Evolutionary conservation across 2,113 vertebrate species (phyloP).

Genomic region (Pelusios castaneus): DNA sequence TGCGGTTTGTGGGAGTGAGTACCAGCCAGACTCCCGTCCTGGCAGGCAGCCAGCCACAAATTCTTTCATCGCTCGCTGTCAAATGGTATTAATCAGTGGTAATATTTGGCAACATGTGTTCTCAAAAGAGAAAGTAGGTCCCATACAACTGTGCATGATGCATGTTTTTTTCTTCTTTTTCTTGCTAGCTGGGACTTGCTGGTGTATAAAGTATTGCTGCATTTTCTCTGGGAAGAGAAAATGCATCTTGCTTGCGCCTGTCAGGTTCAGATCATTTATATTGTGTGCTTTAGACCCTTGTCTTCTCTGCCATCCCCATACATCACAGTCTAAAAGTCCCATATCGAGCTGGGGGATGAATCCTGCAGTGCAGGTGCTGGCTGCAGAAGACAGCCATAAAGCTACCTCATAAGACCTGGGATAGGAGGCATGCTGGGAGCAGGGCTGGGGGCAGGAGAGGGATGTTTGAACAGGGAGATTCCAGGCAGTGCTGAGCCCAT

Average conservation of each 20-base stretch:
- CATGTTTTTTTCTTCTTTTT: not conserved
- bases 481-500: not conserved
- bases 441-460: not conserved
- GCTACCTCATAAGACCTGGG: not conserved
- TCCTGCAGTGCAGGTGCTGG: not conserved
- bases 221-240: not conserved
- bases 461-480: not conserved
- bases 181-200: not conserved
- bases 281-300: too few relatives aligned
- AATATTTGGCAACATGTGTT: not conserved
- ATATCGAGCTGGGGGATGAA: not conserved
- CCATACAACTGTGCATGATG: not conserved
- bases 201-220: not conserved
- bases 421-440: not conserved
- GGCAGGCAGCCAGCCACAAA: accelerated
- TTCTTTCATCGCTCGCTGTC: not conserved
- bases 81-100: not conserved
- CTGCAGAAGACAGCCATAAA: not conserved
- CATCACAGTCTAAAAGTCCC: not conserved
- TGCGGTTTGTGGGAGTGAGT: not conserved
- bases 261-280: not conserved
- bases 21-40: not conserved
- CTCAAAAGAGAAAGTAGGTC: not conserved
- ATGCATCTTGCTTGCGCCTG: not conserved
- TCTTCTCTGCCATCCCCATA: not conserved